These are phyloP conservation scores for Polypedilum vanderplanki DNA, from an alignment of 1,140 invertebrate genomes.

Conservation along the genomic window DNA sequence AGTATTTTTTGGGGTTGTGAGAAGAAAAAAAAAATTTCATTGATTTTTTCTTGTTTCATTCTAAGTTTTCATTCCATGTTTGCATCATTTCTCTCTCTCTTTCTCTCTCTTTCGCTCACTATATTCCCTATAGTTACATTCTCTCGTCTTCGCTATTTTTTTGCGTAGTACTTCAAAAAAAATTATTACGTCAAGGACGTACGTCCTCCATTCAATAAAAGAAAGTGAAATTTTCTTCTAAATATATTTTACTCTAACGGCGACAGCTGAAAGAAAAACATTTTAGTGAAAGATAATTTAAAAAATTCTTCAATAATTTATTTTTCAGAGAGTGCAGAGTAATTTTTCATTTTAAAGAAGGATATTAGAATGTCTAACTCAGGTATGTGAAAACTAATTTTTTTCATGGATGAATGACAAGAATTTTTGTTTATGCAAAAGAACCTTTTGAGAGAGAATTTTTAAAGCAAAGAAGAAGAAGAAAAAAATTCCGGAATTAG, in stretches of 20 bases:
- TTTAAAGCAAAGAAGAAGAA: too few species aligned
- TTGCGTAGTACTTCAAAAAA: slow-evolving; percentile 7
- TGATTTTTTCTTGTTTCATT: neutral
- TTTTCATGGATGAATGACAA: too few species aligned
- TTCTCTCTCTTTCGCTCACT: neutral
- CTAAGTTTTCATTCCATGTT: neutral
- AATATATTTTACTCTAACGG: neutral
- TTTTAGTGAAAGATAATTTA: neutral
- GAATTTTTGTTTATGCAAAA: too few species aligned
- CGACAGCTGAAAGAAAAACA: neutral
- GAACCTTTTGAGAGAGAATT: too few species aligned
- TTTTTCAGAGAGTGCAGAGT: neutral
- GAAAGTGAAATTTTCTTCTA: slow-evolving; percentile 5
- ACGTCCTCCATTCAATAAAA: neutral
- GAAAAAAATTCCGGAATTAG: too few species aligned
- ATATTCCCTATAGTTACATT: neutral
- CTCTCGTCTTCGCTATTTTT: neutral
- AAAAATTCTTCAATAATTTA: neutral
- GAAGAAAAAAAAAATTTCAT: neutral
- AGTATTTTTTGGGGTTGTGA: neutral
- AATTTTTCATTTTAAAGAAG: neutral
- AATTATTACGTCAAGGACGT: slow-evolving; percentile 17
- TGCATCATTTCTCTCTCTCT: neutral
- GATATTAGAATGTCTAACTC: neutral
- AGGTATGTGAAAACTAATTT: neutral